Percentiles rank a stretch among this genome's conserved stretches.
Evolutionary conservation across 2,113 vertebrate genomes (phyloP).

Genomic region (Rhynchomys soricoides): DNA sequence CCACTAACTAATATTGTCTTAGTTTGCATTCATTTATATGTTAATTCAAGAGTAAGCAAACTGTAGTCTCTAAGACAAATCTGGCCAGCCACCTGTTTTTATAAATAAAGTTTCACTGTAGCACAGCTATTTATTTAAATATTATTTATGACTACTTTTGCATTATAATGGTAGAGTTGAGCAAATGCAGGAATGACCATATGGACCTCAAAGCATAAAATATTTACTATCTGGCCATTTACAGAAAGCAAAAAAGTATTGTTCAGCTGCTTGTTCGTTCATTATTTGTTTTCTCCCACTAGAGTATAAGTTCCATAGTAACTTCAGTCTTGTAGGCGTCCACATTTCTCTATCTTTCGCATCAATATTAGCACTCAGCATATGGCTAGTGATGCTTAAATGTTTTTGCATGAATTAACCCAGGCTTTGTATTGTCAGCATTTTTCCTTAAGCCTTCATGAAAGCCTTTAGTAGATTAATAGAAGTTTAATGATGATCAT

Average conservation of each 20-base stretch:
- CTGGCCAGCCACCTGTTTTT: conserved; percentile 28
- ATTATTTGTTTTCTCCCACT: background rate
- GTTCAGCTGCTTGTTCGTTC: background rate
- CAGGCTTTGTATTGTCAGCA: background rate
- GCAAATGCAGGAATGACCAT: background rate
- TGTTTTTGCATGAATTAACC: background rate
- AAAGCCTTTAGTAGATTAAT: background rate
- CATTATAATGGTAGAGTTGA: background rate
- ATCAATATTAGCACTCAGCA: background rate
- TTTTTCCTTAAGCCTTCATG: background rate
- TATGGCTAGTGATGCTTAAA: background rate
- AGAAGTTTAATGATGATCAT: background rate
- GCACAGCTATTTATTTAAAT: conserved; percentile 1
- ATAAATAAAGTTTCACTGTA: conserved; percentile 18
- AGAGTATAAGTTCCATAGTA: background rate
- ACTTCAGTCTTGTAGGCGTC: background rate
- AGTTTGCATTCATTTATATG: conserved; percentile 3
- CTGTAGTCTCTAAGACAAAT: background rate
- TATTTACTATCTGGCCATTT: conserved; percentile 45
- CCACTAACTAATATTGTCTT: background rate
- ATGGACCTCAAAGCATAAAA: conserved; percentile 23
- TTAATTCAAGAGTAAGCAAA: background rate
- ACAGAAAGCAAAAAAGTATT: background rate
- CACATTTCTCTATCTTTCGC: background rate
- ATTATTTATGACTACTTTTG: background rate